Base-by-base conservation (phyloP, 1,140 invertebrate genomes). In the Lordiphosa clarofinis region DNA sequence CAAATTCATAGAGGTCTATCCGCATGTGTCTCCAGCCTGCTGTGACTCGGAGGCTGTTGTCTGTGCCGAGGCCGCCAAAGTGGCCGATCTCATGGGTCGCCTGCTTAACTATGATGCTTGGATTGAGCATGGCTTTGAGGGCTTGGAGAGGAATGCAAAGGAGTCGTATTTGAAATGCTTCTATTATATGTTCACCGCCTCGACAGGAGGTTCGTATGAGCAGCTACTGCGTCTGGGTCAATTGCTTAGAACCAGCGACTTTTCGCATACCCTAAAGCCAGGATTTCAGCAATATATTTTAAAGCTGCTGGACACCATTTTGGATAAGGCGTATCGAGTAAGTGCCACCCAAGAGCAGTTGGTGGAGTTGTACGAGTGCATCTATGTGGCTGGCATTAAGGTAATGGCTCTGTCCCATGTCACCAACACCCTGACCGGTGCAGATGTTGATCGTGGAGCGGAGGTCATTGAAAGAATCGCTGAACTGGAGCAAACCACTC, bases 171-270 rank as follows among this genome's bases (percentile, higher is more conserved):
- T 89, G 6, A 75, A 56, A 46, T 89, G 87, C 31, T 88, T 93
- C 37, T 89, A 90, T 37, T 74, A 90, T 4, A 92, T 93, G 90
- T 92, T 91, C 78, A 74, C 87, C 56, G 90, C 91, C n/a, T 90
- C 91, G 3, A 86, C 89, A 31, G 93, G 95, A 76, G 91, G 93
- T 66, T 92, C 93, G 66, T 73, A 86, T 2, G 89, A 90, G 11
- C 72, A 86, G 19, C 38, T 90, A 4, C 36, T 84, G 4, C 62
- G 88, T 3, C 61, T 91, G 21, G 69, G 78, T 28, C 65, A 73
- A 43, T 46, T 90, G 1, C 52, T 91, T 0, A 53, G 74, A 2
- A 59, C 72, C 36, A 60, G 73, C 31, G 73, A 81, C 6, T 89
- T 90, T 53, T 89, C 90, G 21, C 89, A 89, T 42, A 90, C 84